Conservation (phyloP, 2,113 vertebrate genomes). For the Pedionomus torquatus region DNA sequence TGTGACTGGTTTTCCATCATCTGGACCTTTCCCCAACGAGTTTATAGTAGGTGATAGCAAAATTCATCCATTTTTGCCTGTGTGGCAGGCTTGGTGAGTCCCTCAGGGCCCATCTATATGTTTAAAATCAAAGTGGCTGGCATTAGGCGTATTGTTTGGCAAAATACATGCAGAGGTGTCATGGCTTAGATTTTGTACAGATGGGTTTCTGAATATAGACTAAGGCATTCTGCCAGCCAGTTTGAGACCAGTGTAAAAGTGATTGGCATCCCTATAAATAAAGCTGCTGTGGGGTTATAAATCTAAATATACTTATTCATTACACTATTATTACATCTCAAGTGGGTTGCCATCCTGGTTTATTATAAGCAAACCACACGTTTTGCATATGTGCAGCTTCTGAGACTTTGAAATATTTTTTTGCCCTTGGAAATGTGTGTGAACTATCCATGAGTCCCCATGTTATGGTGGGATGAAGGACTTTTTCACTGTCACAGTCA, state of each 20-base stretch:
- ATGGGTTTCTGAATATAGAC: conserved; percentile 56
- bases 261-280: conserved; percentile 67
- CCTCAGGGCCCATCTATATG: background rate
- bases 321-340: conserved; percentile 53
- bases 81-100: background rate
- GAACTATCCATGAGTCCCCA: background rate
- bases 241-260: conserved; percentile 58
- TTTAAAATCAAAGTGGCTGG: conserved; percentile 6
- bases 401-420: background rate
- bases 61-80: background rate
- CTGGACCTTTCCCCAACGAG: background rate
- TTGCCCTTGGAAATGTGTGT: background rate
- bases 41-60: background rate
- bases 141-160: background rate
- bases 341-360: conserved; percentile 4
- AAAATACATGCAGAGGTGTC: conserved; percentile 11
- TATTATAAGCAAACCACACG: background rate
- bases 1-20: background rate
- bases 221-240: conserved; percentile 41
- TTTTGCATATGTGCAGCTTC: background rate
- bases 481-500: background rate
- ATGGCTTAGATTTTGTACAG: conserved; percentile 56
- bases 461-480: background rate
- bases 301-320: conserved; percentile 65
- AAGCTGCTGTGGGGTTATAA: conserved; percentile 49